Conservation (phyloP, 1,140 invertebrate genomes). For the Hormaphis cornu region DNA sequence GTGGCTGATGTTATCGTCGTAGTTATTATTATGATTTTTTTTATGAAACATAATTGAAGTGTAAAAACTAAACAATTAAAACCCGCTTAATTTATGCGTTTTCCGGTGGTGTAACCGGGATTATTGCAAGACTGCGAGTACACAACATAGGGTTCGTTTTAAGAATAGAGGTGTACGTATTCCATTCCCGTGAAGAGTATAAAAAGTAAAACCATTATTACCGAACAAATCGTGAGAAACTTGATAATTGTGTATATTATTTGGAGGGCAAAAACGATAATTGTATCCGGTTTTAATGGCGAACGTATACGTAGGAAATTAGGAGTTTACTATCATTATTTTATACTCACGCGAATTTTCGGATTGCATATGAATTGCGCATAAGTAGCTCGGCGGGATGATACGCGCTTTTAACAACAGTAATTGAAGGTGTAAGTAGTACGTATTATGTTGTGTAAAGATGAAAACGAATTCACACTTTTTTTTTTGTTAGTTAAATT, state of each 20-base stretch:
- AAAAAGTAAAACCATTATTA: slow-evolving; percentile 19
- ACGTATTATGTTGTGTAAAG: too few species aligned
- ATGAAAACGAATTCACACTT: too few species aligned
- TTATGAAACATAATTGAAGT: not conserved
- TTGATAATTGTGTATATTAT: slow-evolving; percentile 20
- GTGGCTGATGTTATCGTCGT: too few species aligned
- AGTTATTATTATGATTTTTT: too few species aligned
- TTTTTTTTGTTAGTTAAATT: too few species aligned
- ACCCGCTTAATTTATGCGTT: not conserved
- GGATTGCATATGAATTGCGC: too few species aligned
- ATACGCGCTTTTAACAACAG: too few species aligned
- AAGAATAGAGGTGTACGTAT: not conserved
- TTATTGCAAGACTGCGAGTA: not conserved
- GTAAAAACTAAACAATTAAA: slow-evolving; percentile 2
- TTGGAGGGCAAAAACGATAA: slow-evolving; percentile 5
- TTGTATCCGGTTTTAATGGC: slow-evolving; percentile 20
- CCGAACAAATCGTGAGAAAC: slow-evolving; percentile 21
- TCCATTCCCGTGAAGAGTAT: not conserved
- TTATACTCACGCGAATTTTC: too few species aligned
- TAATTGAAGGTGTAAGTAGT: too few species aligned
- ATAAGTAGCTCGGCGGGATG: too few species aligned
- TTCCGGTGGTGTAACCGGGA: not conserved
- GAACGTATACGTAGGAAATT: not conserved
- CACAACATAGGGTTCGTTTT: not conserved
- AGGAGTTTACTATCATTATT: slow-evolving; percentile 1